A percentile compares a stretch with the other conserved stretches of the same genome.
These are phyloP conservation scores for Salpingus planirostris DNA, from an alignment of 2,888 invertebrate genomes.

Conservation along the genomic window DNA sequence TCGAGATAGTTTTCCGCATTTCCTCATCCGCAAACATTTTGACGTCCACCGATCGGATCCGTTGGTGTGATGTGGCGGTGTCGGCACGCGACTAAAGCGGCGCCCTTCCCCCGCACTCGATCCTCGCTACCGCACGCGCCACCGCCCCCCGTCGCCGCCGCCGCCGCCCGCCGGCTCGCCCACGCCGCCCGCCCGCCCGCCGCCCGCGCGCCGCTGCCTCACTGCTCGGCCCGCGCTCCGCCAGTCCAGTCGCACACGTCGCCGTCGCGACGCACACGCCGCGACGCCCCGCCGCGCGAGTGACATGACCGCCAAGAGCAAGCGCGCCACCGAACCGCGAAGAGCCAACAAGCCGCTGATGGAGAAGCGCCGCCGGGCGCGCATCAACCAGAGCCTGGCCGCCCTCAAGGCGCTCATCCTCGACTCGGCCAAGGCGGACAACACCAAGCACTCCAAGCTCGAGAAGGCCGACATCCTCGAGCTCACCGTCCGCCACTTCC, in stretches of 20 bases:
- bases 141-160: constrained; percentile 22
- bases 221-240: constrained; percentile 12
- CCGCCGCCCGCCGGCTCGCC: constrained; percentile 18
- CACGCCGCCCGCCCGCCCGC: constrained; percentile 19
- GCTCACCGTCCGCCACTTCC: constrained; percentile 73
- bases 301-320: constrained; percentile 38
- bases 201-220: constrained; percentile 12
- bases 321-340: constrained; percentile 37
- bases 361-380: constrained; percentile 65
- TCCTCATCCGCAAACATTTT: too few species aligned
- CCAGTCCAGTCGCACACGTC: constrained; percentile 6
- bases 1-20: too few species aligned
- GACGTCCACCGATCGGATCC: constrained; percentile 27
- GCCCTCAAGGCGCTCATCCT: constrained; percentile 63
- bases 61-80: constrained; percentile 42
- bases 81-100: constrained; percentile 43
- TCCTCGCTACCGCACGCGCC: constrained; percentile 33
- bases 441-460: constrained; percentile 69
- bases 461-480: constrained; percentile 82
- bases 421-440: constrained; percentile 58
- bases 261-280: background rate
- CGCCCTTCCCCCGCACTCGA: constrained; percentile 27
- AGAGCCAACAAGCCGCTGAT: constrained; percentile 71
- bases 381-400: constrained; percentile 66
- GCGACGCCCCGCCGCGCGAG: too few species aligned